phyloP scores from a whole-genome alignment of 2,113 vertebrate species.

The Cinclus cinclus region DNA sequence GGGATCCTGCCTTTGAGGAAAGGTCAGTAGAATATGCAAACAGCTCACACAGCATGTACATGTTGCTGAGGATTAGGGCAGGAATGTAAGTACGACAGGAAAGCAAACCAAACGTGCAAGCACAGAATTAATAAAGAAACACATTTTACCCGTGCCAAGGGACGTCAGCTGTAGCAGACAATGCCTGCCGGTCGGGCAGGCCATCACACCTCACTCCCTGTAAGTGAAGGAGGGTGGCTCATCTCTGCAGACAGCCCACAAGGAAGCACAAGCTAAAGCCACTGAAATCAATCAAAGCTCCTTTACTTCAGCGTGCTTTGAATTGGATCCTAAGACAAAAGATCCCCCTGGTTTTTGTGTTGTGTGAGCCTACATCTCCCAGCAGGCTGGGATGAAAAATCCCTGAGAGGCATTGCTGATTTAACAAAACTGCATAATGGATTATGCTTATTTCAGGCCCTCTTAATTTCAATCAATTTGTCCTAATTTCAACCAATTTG shows the following conservation, averaged over 20 bases:
- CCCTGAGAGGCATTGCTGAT: accelerated
- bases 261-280: background rate
- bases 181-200: accelerated
- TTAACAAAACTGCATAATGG: background rate
- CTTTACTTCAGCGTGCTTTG: background rate
- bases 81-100: background rate
- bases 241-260: background rate
- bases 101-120: background rate
- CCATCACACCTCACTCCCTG: background rate
- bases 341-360: background rate
- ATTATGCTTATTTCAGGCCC: background rate
- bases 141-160: background rate
- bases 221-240: background rate
- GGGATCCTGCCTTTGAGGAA: constrained; percentile 33
- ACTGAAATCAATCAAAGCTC: background rate
- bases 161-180: background rate
- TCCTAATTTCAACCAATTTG: background rate
- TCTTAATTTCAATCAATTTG: background rate
- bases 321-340: background rate
- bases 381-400: background rate
- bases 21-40: constrained; percentile 23
- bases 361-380: background rate
- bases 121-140: background rate
- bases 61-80: background rate
- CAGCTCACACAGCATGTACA: background rate